These are phyloP conservation scores for Aleiodes sp. DNA, from an alignment of 1,140 invertebrate species.

Conservation along the genomic window DNA sequence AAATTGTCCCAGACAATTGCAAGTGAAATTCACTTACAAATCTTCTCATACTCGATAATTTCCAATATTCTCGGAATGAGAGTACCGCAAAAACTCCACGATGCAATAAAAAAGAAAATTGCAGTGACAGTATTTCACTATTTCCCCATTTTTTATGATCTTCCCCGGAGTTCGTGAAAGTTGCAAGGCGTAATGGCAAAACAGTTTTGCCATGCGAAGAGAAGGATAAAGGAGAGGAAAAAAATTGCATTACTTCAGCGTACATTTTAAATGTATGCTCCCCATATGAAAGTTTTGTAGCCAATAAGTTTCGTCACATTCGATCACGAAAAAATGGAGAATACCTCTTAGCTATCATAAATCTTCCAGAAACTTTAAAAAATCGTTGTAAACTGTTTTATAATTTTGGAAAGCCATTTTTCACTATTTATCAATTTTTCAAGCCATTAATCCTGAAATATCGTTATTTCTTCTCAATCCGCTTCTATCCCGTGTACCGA, in stretches of 20 bases:
- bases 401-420: not conserved
- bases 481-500: too few relatives aligned
- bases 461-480: not conserved
- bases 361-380: not conserved
- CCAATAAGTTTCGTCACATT: conserved; percentile 13
- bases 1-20: not conserved
- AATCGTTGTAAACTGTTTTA: not conserved
- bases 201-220: too few relatives aligned
- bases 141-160: not conserved
- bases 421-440: not conserved
- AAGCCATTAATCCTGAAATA: not conserved
- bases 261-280: not conserved
- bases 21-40: not conserved
- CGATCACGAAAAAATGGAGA: not conserved
- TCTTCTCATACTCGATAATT: not conserved
- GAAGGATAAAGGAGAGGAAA: not conserved
- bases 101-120: not conserved
- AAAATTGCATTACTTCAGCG: not conserved
- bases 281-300: not conserved
- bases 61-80: not conserved
- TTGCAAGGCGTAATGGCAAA: not conserved
- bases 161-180: not conserved
- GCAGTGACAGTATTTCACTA: not conserved
- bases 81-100: too few relatives aligned
- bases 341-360: not conserved